A percentile compares a stretch with the other conserved stretches of the same genome.
Evolutionary conservation across 2,888 invertebrate genomes (phyloP).

Genomic region (Andrena minutula): DNA sequence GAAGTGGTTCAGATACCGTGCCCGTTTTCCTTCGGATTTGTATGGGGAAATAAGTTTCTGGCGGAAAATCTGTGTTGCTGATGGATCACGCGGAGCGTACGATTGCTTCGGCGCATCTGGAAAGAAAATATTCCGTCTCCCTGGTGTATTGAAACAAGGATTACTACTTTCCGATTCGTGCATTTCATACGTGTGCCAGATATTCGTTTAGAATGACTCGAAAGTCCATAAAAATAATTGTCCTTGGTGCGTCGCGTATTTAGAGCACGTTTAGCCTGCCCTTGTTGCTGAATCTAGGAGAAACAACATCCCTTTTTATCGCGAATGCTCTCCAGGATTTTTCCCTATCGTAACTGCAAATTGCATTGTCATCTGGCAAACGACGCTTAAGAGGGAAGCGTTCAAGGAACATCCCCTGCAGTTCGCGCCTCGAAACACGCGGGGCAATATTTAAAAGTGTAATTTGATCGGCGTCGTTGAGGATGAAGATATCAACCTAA

Average conservation of each 20-base stretch:
- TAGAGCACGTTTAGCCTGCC: background rate
- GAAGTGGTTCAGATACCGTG: background rate
- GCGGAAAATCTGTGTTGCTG: background rate
- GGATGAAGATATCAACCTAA: background rate
- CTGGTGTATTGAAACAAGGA: conserved; percentile 24
- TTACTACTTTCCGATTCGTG: conserved; percentile 35
- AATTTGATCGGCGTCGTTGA: background rate
- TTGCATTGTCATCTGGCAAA: background rate
- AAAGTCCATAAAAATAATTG: background rate
- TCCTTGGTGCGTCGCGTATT: background rate
- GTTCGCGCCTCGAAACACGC: too few relatives aligned
- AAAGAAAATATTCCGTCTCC: conserved; percentile 43
- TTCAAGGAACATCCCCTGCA: background rate
- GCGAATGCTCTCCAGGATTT: background rate
- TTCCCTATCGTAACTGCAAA: background rate
- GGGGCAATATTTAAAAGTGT: background rate
- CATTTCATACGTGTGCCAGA: background rate
- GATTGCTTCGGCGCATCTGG: conserved; percentile 40
- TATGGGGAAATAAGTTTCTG: conserved; percentile 20
- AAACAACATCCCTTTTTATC: background rate
- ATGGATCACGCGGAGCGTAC: conserved; percentile 28
- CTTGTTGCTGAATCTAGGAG: too few relatives aligned
- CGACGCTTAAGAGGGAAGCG: too few relatives aligned
- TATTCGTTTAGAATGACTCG: background rate
- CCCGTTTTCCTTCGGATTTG: background rate